Evolutionary conservation across 2,797 vertebrate genomes (phyloP), one percentile per base, ranked within the genome.

Genomic region (Gadopsis marmoratus): DNA sequence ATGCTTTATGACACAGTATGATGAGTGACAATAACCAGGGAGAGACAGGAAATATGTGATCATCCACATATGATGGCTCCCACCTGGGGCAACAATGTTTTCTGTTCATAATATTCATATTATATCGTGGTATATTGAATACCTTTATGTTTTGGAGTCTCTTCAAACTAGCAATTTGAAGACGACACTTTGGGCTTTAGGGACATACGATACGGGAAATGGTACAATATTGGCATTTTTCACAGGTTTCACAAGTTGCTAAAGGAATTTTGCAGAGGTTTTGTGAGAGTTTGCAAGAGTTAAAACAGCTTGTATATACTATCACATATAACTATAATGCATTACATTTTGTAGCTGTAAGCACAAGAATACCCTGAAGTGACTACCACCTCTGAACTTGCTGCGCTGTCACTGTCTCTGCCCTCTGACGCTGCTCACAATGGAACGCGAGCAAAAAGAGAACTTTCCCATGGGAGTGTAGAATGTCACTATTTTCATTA

Each of bases 401-500:
- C 61, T 71, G 29, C 23, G n/a, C 16, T 23, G 29, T 50, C 16
- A 7, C 35, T 47, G 33, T 65, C 29, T 23, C 61, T 53, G 56
- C 45, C 29, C 47, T 56, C 11, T 45, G 64, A 60, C 64, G n/a
- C 23, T 21, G 3, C 26, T 64, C 48, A 35, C 54, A 50, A 33
- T 29, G 17, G 43, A 56, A 64, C 29, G 31, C 2, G 0, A 61
- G 11, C 23, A 43, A 51, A 71, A 41, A 39, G 5, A 54, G 14
- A 26, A 62, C 14, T 5, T 69, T 68, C 26, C 48, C 31, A 3
- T 48, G 65, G 29, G 21, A 47, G 59, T 54, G 5, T 19, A 51
- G 35, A 17, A n/a, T 45, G 39, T 74, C 66, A 55, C 55, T 78
- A 48, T 67, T 66, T 58, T 71, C 5, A 43, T 64, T 51, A 77